Conservation (phyloP, 2,888 invertebrate species). For the Nezara viridula region DNA sequence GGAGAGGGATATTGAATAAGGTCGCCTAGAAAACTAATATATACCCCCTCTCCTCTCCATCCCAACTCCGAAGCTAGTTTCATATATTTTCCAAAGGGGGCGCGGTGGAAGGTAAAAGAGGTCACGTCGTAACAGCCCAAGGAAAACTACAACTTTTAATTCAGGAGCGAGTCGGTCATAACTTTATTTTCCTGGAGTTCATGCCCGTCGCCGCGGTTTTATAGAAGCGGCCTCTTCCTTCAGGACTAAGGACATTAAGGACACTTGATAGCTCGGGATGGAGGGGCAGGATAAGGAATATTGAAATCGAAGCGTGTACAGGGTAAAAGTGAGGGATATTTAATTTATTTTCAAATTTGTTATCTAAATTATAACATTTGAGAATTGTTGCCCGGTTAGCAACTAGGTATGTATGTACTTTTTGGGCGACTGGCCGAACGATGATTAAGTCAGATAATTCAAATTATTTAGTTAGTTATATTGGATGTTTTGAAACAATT, state of each 20-base stretch:
- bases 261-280: too few relatives aligned
- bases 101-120: background rate
- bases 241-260: background rate
- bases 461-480: too few relatives aligned
- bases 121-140: slow-evolving; percentile 18
- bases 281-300: too few relatives aligned
- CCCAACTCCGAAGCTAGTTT: background rate
- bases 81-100: slow-evolving; percentile 9
- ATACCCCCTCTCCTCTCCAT: background rate
- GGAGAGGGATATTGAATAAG: background rate
- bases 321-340: background rate
- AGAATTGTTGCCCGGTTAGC: too few relatives aligned
- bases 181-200: slow-evolving; percentile 15
- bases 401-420: too few relatives aligned
- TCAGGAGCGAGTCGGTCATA: slow-evolving; percentile 29
- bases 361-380: too few relatives aligned
- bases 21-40: slow-evolving; percentile 19
- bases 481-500: too few relatives aligned
- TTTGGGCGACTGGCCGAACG: too few relatives aligned
- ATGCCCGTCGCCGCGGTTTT: background rate
- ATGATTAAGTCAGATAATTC: too few relatives aligned
- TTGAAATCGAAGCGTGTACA: background rate
- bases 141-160: slow-evolving; percentile 42
- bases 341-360: too few relatives aligned
- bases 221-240: background rate